These are phyloP conservation scores for Orchesellides sinensis DNA, from an alignment of 2,888 invertebrate species.

Conservation along the genomic window DNA sequence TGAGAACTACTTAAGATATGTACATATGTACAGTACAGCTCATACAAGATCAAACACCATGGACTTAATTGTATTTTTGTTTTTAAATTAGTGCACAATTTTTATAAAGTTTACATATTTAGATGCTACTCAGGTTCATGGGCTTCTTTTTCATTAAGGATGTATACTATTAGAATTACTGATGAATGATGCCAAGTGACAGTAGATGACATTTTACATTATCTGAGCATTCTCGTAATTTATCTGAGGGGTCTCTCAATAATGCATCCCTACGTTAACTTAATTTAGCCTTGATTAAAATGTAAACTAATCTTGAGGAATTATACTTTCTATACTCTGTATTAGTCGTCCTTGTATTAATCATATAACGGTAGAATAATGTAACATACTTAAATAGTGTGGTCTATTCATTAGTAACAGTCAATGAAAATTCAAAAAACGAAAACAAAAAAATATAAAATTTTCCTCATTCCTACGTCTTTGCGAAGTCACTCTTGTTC, in stretches of 20 bases:
- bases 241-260: constrained; percentile 41
- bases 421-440: constrained; percentile 57
- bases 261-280: constrained; percentile 55
- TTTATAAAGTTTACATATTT: constrained; percentile 35
- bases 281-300: constrained; percentile 60
- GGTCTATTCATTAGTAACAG: constrained; percentile 57
- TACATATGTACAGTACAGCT: constrained; percentile 64
- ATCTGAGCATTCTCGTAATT: constrained; percentile 60
- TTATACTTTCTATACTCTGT: constrained; percentile 53
- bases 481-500: constrained; percentile 34
- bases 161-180: constrained; percentile 48
- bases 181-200: constrained; percentile 51
- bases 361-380: constrained; percentile 45
- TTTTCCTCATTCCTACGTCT: constrained; percentile 35
- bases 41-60: constrained; percentile 65
- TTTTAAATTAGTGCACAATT: constrained; percentile 57
- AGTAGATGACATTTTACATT: constrained; percentile 57
- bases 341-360: constrained; percentile 40
- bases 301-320: constrained; percentile 62
- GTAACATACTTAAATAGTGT: constrained; percentile 61
- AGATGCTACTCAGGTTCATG: constrained; percentile 63
- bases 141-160: constrained; percentile 44
- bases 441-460: constrained; percentile 49
- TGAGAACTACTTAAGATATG: constrained; percentile 61
- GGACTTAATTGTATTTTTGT: constrained; percentile 47